A percentile compares a stretch with the other conserved stretches of the same genome.
phyloP scores from a whole-genome alignment of 2,113 vertebrate species.

The Rhizomys pruinosus region DNA sequence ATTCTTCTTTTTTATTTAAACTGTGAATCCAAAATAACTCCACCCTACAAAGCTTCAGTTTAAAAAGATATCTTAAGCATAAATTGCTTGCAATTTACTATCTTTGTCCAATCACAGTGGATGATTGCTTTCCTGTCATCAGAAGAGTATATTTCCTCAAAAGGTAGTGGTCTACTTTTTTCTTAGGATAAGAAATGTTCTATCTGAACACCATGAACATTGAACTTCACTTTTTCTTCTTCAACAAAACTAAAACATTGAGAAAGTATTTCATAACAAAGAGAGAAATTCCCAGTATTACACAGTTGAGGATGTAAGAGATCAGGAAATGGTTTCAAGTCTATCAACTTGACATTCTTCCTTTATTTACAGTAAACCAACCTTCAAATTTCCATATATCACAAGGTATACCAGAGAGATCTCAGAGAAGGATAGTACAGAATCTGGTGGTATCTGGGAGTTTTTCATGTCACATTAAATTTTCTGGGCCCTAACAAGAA shows the following conservation, averaged over 20 bases:
- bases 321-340: background rate
- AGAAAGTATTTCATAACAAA: background rate
- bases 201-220: background rate
- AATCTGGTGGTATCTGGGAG: background rate
- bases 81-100: conserved; percentile 35
- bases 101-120: conserved; percentile 23
- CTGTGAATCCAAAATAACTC: background rate
- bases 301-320: background rate
- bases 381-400: background rate
- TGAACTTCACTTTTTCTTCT: background rate
- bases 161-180: background rate
- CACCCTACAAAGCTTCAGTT: conserved; percentile 21
- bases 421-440: background rate
- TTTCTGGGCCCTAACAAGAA: conserved; percentile 7
- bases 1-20: background rate
- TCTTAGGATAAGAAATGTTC: conserved; percentile 20
- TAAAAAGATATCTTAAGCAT: conserved; percentile 42
- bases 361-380: background rate
- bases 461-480: background rate
- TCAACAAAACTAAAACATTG: background rate
- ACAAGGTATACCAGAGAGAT: conserved; percentile 15
- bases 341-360: background rate
- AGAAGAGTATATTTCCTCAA: background rate
- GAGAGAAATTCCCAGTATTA: background rate
- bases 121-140: background rate